A percentile compares a stretch with the other conserved stretches of the same genome.
These are phyloP conservation scores for Melanchra persicariae DNA, from an alignment of 2,888 invertebrate species.

Conservation along the genomic window DNA sequence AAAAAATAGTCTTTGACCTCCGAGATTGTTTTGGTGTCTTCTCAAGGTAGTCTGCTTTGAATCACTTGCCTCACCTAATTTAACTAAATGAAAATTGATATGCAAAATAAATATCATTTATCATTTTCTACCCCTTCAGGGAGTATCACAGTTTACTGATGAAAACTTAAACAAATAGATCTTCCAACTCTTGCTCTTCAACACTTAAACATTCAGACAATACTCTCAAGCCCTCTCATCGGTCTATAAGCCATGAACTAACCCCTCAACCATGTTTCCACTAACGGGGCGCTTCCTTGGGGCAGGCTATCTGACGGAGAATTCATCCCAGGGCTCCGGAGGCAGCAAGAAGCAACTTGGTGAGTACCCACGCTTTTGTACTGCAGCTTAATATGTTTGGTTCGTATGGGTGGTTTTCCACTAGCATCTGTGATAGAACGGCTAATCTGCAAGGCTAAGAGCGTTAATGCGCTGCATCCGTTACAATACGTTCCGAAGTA, in stretches of 20 bases:
- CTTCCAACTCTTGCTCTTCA: not conserved
- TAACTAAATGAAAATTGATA: too few relatives aligned
- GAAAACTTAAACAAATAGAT: not conserved
- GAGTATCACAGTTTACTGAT: too few relatives aligned
- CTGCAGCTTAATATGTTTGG: not conserved
- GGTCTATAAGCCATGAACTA: constrained; percentile 65
- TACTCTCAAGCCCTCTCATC: constrained; percentile 34
- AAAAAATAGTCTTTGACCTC: too few relatives aligned
- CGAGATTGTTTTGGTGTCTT: too few relatives aligned
- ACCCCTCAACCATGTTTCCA: constrained; percentile 71
- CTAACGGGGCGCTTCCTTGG: constrained; percentile 88
- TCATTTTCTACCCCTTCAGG: too few relatives aligned
- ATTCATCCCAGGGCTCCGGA: constrained; percentile 84
- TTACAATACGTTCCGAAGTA: too few relatives aligned
- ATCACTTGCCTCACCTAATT: too few relatives aligned
- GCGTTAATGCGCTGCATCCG: too few relatives aligned
- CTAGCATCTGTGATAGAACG: not conserved
- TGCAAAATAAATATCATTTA: too few relatives aligned
- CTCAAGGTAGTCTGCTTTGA: too few relatives aligned
- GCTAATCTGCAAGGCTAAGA: too few relatives aligned
- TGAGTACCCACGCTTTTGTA: constrained; percentile 72
- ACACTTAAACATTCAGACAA: constrained; percentile 3
- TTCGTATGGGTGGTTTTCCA: not conserved
- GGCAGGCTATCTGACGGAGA: constrained; percentile 89
- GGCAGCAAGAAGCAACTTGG: constrained; percentile 77